Percentiles rank a stretch among this genome's conserved stretches.
Conservation (phyloP, 2,888 invertebrate species). For the Polia nebulosa region DNA sequence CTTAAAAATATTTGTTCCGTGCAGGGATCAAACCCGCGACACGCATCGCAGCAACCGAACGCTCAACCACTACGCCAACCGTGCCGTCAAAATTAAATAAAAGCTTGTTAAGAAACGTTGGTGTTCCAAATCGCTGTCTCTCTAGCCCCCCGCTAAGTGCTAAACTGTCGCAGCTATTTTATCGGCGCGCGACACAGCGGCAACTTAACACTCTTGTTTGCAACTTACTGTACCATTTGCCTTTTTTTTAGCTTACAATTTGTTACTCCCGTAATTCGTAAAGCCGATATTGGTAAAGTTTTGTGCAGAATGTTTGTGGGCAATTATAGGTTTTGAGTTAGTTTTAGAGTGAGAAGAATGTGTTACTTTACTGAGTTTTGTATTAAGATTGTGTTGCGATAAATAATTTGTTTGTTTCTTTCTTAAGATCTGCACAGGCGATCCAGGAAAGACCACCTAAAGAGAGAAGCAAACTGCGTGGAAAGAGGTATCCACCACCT, state of each 20-base stretch:
- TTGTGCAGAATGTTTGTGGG: conserved; percentile 45
- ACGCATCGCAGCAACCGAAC: too few relatives aligned
- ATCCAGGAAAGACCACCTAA: too few relatives aligned
- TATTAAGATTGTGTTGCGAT: background rate
- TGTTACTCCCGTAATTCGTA: conserved; percentile 79
- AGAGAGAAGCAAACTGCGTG: too few relatives aligned
- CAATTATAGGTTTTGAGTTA: conserved; percentile 45
- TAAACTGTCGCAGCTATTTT: conserved; percentile 81
- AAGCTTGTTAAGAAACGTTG: background rate
- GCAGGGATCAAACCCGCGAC: too few relatives aligned
- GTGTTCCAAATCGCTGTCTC: conserved; percentile 39
- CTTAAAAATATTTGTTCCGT: too few relatives aligned
- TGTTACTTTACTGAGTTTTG: background rate
- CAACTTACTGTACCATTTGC: conserved; percentile 75
- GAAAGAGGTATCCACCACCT: too few relatives aligned
- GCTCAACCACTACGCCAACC: too few relatives aligned
- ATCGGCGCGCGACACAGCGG: conserved; percentile 78
- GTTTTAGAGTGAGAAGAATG: conserved; percentile 19
- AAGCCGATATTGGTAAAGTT: conserved; percentile 84
- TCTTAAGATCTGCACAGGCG: too few relatives aligned
- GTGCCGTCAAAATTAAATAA: too few relatives aligned
- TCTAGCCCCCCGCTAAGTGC: conserved; percentile 75
- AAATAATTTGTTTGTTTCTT: background rate
- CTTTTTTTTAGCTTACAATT: conserved; percentile 79
- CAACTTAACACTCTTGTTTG: conserved; percentile 84